Evolutionary conservation across 53 echinoderm and acorn worm genomes (phyloP), one percentile per base, ranked within the genome.

Genomic region (Henricia sp.): DNA sequence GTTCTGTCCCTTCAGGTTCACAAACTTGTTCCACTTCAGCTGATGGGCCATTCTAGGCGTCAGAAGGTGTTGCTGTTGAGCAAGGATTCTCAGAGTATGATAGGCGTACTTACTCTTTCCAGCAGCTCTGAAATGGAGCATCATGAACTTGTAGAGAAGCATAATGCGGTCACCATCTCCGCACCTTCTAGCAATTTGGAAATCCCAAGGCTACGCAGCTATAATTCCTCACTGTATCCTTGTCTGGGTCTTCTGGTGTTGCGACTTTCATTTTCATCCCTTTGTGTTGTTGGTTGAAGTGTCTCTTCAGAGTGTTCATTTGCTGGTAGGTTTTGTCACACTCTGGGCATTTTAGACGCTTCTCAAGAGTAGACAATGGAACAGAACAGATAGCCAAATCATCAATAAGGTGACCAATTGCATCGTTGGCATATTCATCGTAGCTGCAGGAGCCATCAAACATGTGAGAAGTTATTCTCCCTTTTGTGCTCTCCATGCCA

Each of bases 91-190:
- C 34, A 63, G 17, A 10, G 33, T 62, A 3, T 62, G 62, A 29
- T 63, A 33, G 13, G 63, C 63, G 34, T 63, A 33, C 16, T 63
- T 63, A 6, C 10, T 26, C 34, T 63, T 63, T 11, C 63, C 63
- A 57, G 58, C 58, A 57, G 28, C 58, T 62, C 70, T 76, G 41
- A 84, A 89, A 48, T 84, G 68, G 10, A 70, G 33, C 37, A 90
- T 46, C 39, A 90, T 14, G 38, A 51, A 85, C 82, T 85, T 85
- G 27, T 90, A 70, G 23, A 90, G 70, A 23, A 69, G 68, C 25
- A 90, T 68, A 35, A 71, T 71, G 2, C 85, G 19, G 11, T 38
- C 85, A 70, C 85, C 65, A 78, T 90, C 85, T 1, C 85, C 90
- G 50, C 44, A 50, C 20, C 40, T 70, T 38, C 90, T 33, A 19